Conservation (phyloP, 2,888 invertebrate species). For the Ariolimax columbianus region DNA sequence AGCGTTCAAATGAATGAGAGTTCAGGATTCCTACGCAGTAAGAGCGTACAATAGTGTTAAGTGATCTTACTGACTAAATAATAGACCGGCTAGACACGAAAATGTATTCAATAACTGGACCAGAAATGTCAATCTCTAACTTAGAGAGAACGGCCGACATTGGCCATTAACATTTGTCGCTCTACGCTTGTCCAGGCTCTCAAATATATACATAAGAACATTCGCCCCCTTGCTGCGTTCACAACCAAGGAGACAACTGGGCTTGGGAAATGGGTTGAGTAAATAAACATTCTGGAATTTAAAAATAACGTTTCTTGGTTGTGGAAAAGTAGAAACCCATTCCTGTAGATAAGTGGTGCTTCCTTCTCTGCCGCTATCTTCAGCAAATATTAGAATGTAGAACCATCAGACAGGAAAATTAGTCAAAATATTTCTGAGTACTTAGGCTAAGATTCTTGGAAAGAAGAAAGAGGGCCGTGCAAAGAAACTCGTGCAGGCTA, state of each 20-base stretch:
- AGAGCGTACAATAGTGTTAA: not conserved
- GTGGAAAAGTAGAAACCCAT: not conserved
- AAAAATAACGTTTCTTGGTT: not conserved
- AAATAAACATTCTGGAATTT: not conserved
- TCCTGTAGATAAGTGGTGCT: not conserved
- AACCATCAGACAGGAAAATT: not conserved
- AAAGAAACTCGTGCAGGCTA: not conserved
- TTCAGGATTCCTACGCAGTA: not conserved
- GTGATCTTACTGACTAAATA: not conserved
- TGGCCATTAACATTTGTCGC: slow-evolving; percentile 20
- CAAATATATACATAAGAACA: not conserved
- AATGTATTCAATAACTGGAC: not conserved
- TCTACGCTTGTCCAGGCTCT: not conserved
- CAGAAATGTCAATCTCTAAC: slow-evolving; percentile 26
- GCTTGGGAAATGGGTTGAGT: not conserved
- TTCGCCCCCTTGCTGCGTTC: not conserved
- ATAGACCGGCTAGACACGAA: slow-evolving; percentile 7
- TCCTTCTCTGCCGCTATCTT: not conserved
- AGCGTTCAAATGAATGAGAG: not conserved
- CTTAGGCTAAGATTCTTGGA: not conserved
- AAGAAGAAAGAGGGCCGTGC: no score
- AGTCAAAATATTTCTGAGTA: not conserved
- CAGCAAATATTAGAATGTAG: not conserved
- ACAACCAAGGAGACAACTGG: not conserved
- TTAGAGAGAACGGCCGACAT: not conserved